Base-by-base conservation (phyloP, 2,113 vertebrate genomes). In the Nymphicus hollandicus region DNA sequence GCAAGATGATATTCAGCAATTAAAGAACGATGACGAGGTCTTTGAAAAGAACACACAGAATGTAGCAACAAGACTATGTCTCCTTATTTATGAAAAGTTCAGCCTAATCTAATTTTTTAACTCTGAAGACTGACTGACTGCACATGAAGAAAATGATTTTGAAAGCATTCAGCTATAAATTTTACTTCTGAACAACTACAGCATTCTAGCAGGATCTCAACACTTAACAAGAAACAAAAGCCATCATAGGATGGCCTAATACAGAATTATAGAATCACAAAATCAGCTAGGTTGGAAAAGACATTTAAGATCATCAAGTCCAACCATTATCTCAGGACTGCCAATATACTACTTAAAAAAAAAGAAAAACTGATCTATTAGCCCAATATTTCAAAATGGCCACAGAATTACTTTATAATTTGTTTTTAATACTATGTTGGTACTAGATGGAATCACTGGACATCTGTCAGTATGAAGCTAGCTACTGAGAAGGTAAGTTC, bases 1-100 rank as follows among this genome's bases (percentile, higher is more conserved):
- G 88, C 92, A 95, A 98, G 86, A 39, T 96, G 78, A 70, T 98
- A 97, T 84, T 97, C 97, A 29, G 93, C 90, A 96, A 99, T 97
- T 76, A 99, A 97, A 60, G 99, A 99, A 82, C 97, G 92, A 72
- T 92, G 96, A 69, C 93, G 93, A 58, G 98, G 99, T 73, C 98
- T 99, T 97, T 76, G 46, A 87, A 79, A 78, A 84, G 69, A 92
- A 84, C 7, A 91, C 28, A 87, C 7, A 92, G 76, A 85, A 89
- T 50, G 22, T 2, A 95, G 52, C 65, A 68, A 93, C 39, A 76
- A 37, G 60, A 39, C 3, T 90, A 16, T 49, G 46, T 20, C 24
- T 88, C 23, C 27, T 65, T 41, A 31, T 20, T 71, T 33, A 39
- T 2, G 17, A 28, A 11, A 46, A 64, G 20, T 41, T 91, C 41